Percentiles rank a stretch among this genome's conserved stretches.
Conservation (phyloP, 1,140 invertebrate species). For the Caerostris darwini region DNA sequence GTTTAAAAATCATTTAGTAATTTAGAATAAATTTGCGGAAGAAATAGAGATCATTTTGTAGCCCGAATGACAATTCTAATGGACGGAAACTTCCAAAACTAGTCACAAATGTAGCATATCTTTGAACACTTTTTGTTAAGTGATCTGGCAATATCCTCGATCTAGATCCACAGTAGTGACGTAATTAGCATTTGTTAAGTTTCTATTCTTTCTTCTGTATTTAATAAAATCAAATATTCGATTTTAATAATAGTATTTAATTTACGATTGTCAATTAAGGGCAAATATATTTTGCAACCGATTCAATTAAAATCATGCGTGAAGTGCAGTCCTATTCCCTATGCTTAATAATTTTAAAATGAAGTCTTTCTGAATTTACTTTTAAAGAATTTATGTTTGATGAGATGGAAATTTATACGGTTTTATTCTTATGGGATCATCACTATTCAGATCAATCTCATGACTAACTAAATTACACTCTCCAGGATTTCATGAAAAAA, state of each 20-base stretch:
- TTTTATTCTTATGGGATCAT: background rate
- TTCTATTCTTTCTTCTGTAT: slow-evolving; percentile 14
- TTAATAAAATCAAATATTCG: background rate
- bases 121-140: too few species aligned
- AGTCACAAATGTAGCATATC: too few species aligned
- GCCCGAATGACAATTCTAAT: too few species aligned
- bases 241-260: background rate
- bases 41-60: too few species aligned
- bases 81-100: too few species aligned
- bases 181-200: too few species aligned
- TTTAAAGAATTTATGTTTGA: background rate
- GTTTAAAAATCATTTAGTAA: too few species aligned
- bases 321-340: background rate
- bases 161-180: too few species aligned
- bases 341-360: background rate
- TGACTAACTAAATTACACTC: background rate
- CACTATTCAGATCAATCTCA: background rate
- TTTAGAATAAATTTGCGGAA: too few species aligned
- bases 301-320: background rate
- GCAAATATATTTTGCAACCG: background rate
- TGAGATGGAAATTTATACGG: background rate
- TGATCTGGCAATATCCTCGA: too few species aligned
- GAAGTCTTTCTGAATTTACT: slow-evolving; percentile 13
- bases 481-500: slow-evolving; percentile 22
- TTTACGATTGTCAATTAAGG: background rate